Evolutionary conservation across 1,140 invertebrate species (phyloP).

Genomic region (Oscheius sp.): DNA sequence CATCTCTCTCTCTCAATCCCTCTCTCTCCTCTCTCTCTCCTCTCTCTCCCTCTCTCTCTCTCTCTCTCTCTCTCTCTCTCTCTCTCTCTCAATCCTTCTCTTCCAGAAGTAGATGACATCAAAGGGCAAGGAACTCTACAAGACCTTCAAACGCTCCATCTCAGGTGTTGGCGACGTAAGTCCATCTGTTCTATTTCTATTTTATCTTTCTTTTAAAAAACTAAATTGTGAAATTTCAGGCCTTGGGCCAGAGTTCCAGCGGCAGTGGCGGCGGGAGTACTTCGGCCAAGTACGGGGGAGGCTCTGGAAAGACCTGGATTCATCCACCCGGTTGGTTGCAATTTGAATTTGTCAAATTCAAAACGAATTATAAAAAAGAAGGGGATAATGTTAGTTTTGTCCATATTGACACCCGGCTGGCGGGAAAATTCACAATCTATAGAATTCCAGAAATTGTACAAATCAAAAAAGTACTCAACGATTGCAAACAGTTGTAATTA

Average conservation of each 20-base stretch:
- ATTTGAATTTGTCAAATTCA: neutral
- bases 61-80: neutral
- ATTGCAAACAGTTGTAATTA: no score
- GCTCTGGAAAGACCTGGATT: conserved; percentile 28
- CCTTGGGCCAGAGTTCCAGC: neutral
- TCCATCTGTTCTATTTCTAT: neutral
- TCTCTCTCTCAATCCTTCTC: neutral
- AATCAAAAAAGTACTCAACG: no score
- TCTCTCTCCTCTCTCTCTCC: neutral
- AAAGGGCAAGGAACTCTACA: conserved; percentile 29
- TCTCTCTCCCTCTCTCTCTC: conserved; percentile 5
- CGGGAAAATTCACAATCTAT: no score
- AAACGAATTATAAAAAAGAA: neutral
- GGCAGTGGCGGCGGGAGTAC: neutral
- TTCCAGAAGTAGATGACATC: neutral
- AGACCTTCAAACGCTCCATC: conserved; percentile 27
- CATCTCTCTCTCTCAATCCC: no score
- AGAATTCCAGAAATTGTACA: no score
- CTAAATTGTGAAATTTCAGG: neutral
- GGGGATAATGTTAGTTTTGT: neutral
- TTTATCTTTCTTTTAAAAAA: neutral
- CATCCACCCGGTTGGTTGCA: conserved; percentile 27
- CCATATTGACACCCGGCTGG: neutral
- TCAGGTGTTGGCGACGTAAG: conserved; percentile 12
- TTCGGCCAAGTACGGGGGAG: conserved; percentile 22